These are phyloP conservation scores for Gonocerus acuteangulatus DNA, from an alignment of 2,888 invertebrate species.

Conservation along the genomic window DNA sequence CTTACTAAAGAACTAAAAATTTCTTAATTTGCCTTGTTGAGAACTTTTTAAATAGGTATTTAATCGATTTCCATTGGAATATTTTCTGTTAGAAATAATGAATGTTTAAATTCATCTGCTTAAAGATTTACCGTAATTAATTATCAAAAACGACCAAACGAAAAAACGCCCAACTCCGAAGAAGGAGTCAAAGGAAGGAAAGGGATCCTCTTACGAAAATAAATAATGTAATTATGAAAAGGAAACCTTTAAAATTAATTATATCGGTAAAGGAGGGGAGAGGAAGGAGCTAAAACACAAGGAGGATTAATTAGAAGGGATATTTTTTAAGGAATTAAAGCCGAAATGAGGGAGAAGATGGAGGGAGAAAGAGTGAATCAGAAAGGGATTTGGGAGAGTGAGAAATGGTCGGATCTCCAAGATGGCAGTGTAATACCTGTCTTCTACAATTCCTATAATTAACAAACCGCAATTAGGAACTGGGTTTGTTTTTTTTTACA, in stretches of 20 bases:
- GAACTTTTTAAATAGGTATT: too few relatives aligned
- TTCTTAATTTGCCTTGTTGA: too few relatives aligned
- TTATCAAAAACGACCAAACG: too few relatives aligned
- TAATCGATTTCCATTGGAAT: too few relatives aligned
- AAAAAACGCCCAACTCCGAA: too few relatives aligned
- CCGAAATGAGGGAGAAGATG: constrained; percentile 3
- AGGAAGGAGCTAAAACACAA: constrained; percentile 22
- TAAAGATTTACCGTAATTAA: too few relatives aligned
- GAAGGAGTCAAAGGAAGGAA: background rate
- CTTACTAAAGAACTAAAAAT: too few relatives aligned
- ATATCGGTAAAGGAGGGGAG: constrained; percentile 5
- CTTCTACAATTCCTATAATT: constrained; percentile 14
- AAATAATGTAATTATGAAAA: constrained; percentile 27
- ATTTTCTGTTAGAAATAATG: too few relatives aligned
- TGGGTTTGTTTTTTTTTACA: background rate
- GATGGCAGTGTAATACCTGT: constrained; percentile 20
- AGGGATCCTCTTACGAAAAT: background rate
- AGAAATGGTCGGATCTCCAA: constrained; percentile 8
- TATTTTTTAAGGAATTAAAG: constrained; percentile 26
- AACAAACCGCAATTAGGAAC: constrained; percentile 13
- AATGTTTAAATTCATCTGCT: too few relatives aligned
- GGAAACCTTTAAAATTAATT: constrained; percentile 27
- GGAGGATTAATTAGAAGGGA: constrained; percentile 24
- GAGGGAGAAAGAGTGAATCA: constrained; percentile 13
- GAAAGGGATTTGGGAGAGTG: too few relatives aligned